Percentiles rank a stretch among this genome's conserved stretches.
Conservation (phyloP, 1,140 invertebrate genomes). For the Maniola jurtina region DNA sequence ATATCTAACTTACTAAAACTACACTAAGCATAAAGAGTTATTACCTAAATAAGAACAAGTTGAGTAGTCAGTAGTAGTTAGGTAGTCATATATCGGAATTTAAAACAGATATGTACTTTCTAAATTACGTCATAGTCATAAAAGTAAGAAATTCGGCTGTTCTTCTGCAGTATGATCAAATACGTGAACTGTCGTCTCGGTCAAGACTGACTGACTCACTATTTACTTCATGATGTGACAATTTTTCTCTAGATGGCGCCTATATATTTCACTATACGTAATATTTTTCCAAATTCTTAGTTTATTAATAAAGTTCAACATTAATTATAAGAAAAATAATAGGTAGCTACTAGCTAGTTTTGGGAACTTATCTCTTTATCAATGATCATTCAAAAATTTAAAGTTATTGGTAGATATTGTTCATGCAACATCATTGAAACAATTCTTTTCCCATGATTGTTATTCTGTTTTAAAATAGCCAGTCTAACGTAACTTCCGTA, state of each 20-base stretch:
- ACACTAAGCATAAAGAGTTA: too few relatives aligned
- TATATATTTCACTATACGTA: not conserved
- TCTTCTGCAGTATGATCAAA: slow-evolving; percentile 6
- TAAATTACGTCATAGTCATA: slow-evolving; percentile 13
- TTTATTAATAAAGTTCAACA: not conserved
- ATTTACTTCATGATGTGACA: not conserved
- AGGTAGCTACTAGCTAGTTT: too few relatives aligned
- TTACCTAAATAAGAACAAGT: not conserved
- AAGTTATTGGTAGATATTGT: too few relatives aligned
- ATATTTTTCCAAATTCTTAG: not conserved
- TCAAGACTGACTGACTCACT: not conserved
- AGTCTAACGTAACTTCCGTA: slow-evolving; percentile 47
- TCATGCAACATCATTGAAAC: not conserved
- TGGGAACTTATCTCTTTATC: not conserved
- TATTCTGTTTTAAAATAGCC: slow-evolving; percentile 28
- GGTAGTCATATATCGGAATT: not conserved
- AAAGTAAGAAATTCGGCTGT: not conserved
- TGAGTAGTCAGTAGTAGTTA: not conserved
- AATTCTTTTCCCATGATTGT: slow-evolving; percentile 29
- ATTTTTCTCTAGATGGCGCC: slow-evolving; percentile 31
- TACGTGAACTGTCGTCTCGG: not conserved
- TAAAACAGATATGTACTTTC: slow-evolving; percentile 8
- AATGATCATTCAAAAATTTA: not conserved
- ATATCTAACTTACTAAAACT: too few relatives aligned
- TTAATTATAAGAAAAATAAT: not conserved